Evolutionary conservation across 2,797 vertebrate species (phyloP).

Genomic region (Anas georgica): DNA sequence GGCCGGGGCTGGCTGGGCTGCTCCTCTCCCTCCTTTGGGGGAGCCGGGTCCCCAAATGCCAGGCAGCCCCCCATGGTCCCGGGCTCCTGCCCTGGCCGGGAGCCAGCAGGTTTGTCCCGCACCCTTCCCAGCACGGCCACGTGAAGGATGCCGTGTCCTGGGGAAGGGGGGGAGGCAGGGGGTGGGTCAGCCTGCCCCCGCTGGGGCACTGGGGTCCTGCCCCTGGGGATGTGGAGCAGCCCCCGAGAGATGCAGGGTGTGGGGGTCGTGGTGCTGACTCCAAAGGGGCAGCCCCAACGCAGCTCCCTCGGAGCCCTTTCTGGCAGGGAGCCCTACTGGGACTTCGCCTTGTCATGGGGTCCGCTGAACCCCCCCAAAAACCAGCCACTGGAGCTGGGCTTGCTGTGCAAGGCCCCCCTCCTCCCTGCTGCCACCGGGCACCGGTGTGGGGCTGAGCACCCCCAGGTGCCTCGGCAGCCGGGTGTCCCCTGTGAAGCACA

Average conservation of each 20-base stretch:
- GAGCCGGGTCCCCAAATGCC: background rate
- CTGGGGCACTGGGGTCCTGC: background rate
- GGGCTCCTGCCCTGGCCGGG: background rate
- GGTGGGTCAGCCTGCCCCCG: background rate
- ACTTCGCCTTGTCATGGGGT: background rate
- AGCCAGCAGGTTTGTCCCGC: background rate
- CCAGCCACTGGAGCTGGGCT: background rate
- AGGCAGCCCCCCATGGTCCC: background rate
- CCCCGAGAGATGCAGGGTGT: background rate
- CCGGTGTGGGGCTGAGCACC: background rate
- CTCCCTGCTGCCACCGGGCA: background rate
- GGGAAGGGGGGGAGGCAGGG: background rate
- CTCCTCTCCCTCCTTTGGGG: background rate
- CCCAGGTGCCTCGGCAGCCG: fast-evolving
- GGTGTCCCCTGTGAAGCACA: background rate
- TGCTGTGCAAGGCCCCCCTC: background rate
- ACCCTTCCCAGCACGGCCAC: background rate
- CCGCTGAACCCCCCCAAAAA: background rate
- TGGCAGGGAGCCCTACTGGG: background rate
- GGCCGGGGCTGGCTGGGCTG: background rate
- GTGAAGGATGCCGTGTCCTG: background rate
- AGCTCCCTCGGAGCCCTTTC: background rate
- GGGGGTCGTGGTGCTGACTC: fast-evolving
- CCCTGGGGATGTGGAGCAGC: background rate
- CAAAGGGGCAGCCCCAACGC: background rate